Evolutionary conservation across 1,140 invertebrate genomes (phyloP).

Genomic region (Heterodera carotae): DNA sequence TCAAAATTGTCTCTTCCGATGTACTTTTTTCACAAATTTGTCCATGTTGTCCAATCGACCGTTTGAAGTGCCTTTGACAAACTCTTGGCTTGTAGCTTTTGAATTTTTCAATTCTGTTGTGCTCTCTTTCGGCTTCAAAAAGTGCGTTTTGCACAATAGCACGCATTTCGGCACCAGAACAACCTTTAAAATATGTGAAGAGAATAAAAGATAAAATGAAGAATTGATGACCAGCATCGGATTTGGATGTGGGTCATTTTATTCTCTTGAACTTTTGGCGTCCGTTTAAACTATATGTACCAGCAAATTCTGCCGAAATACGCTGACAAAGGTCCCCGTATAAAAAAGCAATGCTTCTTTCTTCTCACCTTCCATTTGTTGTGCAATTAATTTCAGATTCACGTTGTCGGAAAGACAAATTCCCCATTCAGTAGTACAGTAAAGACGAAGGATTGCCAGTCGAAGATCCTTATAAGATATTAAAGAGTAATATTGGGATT

Average conservation of each 20-base stretch:
- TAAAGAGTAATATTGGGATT: too few species aligned
- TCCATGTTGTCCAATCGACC: neutral
- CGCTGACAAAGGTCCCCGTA: too few species aligned
- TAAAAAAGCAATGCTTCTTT: too few species aligned
- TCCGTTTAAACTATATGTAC: too few species aligned
- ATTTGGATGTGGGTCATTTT: too few species aligned
- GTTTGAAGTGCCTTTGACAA: neutral
- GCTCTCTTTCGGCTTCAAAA: neutral
- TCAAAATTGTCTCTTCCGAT: neutral
- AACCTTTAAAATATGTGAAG: neutral
- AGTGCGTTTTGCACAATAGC: neutral
- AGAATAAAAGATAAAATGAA: too few species aligned
- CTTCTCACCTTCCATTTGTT: neutral
- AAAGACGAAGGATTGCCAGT: neutral
- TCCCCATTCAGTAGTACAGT: neutral
- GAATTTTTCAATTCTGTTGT: neutral
- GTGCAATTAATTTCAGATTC: constrained; percentile 1
- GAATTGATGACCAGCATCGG: too few species aligned
- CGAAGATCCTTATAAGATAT: neutral
- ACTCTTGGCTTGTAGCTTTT: neutral
- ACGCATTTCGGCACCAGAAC: neutral
- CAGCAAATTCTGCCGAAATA: too few species aligned
- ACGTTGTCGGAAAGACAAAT: neutral
- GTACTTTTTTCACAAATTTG: neutral
- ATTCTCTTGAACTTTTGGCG: too few species aligned